Percentiles rank a stretch among this genome's conserved stretches.
Conservation (phyloP, 2,888 invertebrate genomes). For the Drosophila greeni region DNA sequence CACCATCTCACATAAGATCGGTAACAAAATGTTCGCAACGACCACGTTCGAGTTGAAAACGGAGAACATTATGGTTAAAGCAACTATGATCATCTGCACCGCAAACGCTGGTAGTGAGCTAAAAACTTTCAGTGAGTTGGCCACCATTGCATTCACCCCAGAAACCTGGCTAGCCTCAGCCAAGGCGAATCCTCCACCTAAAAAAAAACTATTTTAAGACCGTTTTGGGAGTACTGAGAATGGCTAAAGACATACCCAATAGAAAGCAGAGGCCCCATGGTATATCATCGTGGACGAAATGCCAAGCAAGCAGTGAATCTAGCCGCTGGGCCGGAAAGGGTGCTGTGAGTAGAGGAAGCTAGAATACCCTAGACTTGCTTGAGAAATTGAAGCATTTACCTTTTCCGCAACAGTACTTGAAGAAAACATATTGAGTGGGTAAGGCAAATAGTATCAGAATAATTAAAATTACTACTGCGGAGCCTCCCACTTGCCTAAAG, state of each 20-base stretch:
- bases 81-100: conserved; percentile 79
- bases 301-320: conserved; percentile 86
- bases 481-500: conserved; percentile 56
- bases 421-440: conserved; percentile 86
- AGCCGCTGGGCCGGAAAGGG: conserved; percentile 79
- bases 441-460: conserved; percentile 88
- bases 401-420: conserved; percentile 76
- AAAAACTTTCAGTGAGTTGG: conserved; percentile 83
- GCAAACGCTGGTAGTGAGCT: conserved; percentile 80
- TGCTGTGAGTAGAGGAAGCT: conserved; percentile 19
- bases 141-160: conserved; percentile 70
- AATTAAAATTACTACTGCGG: conserved; percentile 87
- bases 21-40: conserved; percentile 89
- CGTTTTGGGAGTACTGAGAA: not conserved
- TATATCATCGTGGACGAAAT: conserved; percentile 86
- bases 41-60: conserved; percentile 89
- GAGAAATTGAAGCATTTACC: conserved; percentile 35
- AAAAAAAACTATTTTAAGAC: not conserved
- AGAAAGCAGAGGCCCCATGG: conserved; percentile 94
- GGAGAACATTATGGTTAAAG: conserved; percentile 85
- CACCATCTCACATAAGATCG: conserved; percentile 87
- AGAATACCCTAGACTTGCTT: not conserved
- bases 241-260: conserved; percentile 81
- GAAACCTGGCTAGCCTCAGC: conserved; percentile 21
- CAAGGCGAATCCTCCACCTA: conserved; percentile 85